These are phyloP conservation scores for Artibeus lituratus DNA, from an alignment of 2,797 vertebrate species.

Conservation along the genomic window DNA sequence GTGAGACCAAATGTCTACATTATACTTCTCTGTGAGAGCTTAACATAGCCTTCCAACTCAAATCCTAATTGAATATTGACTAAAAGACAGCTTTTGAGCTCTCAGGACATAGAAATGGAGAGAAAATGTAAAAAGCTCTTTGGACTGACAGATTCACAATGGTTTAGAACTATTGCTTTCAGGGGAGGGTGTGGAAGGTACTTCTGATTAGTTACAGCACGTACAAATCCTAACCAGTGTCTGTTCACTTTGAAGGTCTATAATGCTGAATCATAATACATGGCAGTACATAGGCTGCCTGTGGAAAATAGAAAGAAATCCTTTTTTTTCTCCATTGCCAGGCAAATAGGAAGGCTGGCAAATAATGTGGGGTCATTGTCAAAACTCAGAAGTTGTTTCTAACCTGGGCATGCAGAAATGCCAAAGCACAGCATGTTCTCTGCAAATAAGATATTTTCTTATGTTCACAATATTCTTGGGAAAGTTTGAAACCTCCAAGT, in stretches of 20 bases:
- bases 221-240: neutral
- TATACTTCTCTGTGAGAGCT: neutral
- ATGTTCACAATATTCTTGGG: neutral
- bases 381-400: neutral
- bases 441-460: conserved; percentile 9
- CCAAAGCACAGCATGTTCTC: neutral
- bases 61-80: conserved; percentile 65
- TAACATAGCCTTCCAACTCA: neutral
- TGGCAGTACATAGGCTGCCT: neutral
- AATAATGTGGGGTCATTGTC: neutral
- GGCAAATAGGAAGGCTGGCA: neutral
- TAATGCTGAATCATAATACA: neutral
- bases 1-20: neutral
- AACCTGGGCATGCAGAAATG: neutral
- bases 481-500: neutral
- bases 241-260: neutral
- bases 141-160: neutral
- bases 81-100: conserved; percentile 40
- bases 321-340: neutral
- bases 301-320: neutral
- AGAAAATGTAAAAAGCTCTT: neutral
- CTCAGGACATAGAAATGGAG: neutral
- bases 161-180: neutral
- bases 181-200: neutral
- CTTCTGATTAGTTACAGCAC: conserved; percentile 57